Percentiles rank a stretch among this genome's conserved stretches.
These are phyloP conservation scores for Colostygia pectinataria DNA, from an alignment of 2,888 invertebrate species.

Conservation along the genomic window DNA sequence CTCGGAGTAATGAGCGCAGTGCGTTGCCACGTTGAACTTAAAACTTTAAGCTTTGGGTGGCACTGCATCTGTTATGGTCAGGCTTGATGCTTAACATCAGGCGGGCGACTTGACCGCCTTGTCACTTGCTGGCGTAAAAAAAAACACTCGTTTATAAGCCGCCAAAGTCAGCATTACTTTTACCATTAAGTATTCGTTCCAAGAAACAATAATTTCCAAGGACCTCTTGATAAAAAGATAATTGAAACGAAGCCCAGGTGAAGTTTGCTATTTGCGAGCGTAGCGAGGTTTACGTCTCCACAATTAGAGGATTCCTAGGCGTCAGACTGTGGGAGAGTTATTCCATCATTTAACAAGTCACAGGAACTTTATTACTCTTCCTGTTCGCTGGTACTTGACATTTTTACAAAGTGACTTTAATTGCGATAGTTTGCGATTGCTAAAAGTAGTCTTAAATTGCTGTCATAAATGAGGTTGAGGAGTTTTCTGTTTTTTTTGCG, in stretches of 20 bases:
- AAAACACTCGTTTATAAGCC: too few species aligned
- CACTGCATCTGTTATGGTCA: too few species aligned
- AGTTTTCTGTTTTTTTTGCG: not conserved
- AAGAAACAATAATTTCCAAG: not conserved
- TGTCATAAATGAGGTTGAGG: not conserved
- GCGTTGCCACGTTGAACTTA: too few species aligned
- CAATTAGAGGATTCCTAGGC: conserved; percentile 65
- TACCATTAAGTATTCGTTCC: too few species aligned
- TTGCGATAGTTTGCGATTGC: conserved; percentile 11
- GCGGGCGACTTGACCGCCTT: too few species aligned
- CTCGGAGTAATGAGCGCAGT: too few species aligned
- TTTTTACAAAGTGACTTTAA: conserved; percentile 37
- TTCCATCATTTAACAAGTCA: conserved; percentile 52
- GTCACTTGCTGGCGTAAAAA: too few species aligned
- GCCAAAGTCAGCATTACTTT: too few species aligned
- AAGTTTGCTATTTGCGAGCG: conserved; percentile 25
- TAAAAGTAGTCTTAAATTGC: conserved; percentile 11
- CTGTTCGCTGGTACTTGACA: conserved; percentile 39
- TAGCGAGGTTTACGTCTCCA: conserved; percentile 43
- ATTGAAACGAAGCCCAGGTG: conserved; percentile 19
- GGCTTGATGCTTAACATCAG: too few species aligned
- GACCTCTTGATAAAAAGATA: conserved; percentile 8
- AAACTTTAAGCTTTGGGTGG: too few species aligned
- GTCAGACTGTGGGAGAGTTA: conserved; percentile 66
- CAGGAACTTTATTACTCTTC: conserved; percentile 33